Evolutionary conservation across 2,888 invertebrate genomes (phyloP), one percentile per base, ranked within the genome.

Genomic region (Aspidiotus rigidus): DNA sequence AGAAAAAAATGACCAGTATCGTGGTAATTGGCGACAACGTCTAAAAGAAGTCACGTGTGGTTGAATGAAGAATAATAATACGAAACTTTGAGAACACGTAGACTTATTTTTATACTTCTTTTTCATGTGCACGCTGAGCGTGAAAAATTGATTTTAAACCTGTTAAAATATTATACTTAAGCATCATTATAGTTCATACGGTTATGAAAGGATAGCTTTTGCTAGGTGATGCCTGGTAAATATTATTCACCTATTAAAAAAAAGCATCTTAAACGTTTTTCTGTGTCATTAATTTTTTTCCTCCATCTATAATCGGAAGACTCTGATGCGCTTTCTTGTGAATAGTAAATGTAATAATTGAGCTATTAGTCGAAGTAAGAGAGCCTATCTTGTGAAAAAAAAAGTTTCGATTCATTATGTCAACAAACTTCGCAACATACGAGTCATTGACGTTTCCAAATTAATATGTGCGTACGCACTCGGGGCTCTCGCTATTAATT

Each of bases 81-180:
- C 28, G 28, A 28, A 28, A 28, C 28, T 28, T 28, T 28, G 28
- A 28, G 28, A 28, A 28, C 28, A 28, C 28, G 28, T 28, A 28
- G 13, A n/a, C n/a, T 53, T 53, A n/a, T 53, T 15, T 39, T 28
- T 60, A 28, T n/a, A 41, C 41, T 60, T 60, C 41, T 60, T 40
- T 41, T 41, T 40, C 41, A 40, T 60, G 60, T 60, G 40, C n/a
- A 41, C n/a, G n/a, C 40, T 41, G 40, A 62, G 42, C 62, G 62
- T 62, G 49, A 44, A 62, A 17, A 62, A 62, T 62, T 44, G 16
- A 62, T 62, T 62, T 62, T 17, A 62, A 16, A 62, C 62, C 62
- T 62, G 62, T 62, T 62, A 62, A 62, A 62, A 62, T 62, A 62
- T 62, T 62, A 62, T 62, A 41, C 42, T 42, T 16, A 16, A 40